Percentiles rank a stretch among this genome's conserved stretches.
phyloP scores from a whole-genome alignment of 1,140 invertebrate genomes.

The Apis florea region DNA sequence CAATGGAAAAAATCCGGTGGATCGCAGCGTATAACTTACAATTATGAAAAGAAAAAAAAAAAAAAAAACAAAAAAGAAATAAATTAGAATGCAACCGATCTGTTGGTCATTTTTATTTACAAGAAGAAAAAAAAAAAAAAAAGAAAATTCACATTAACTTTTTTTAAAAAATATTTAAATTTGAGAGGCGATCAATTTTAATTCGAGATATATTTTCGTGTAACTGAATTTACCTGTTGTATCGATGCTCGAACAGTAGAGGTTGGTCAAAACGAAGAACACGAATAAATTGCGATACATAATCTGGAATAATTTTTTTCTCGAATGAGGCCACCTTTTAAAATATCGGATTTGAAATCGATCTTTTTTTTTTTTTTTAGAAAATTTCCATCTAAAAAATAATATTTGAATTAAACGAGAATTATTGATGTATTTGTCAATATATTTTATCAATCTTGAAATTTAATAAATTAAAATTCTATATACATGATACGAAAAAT shows the following conservation, averaged over 20 bases:
- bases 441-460: neutral
- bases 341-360: neutral
- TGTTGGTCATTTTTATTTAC: too few relatives aligned
- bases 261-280: neutral
- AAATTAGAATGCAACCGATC: neutral
- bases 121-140: too few relatives aligned
- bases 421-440: neutral
- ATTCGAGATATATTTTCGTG: too few relatives aligned
- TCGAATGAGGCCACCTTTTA: neutral
- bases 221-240: neutral
- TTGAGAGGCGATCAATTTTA: too few relatives aligned
- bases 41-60: neutral
- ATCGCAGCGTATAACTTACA: conserved; percentile 63
- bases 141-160: too few relatives aligned
- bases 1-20: conserved; percentile 66
- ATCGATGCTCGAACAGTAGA: neutral
- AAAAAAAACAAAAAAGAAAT: neutral
- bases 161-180: too few relatives aligned
- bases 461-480: neutral
- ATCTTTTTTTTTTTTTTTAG: neutral
- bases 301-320: conserved; percentile 25
- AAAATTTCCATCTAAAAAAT: neutral
- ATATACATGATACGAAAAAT: neutral
- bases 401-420: neutral
- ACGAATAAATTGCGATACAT: conserved; percentile 11